A percentile compares a stretch with the other conserved stretches of the same genome.
Conservation (phyloP, 2,797 vertebrate genomes). For the Balearica regulorum region DNA sequence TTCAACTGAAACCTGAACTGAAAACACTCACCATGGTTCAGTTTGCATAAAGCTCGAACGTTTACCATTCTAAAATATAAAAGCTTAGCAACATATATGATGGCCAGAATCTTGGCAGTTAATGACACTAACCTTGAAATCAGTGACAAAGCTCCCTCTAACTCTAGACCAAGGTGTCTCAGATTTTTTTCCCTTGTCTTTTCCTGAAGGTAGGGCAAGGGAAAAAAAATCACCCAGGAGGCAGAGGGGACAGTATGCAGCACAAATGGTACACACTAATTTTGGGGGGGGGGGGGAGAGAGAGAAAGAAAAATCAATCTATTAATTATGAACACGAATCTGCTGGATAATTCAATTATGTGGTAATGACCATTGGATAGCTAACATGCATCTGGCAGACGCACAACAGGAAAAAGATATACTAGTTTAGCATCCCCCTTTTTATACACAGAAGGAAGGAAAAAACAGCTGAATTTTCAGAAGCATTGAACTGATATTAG, state of each 20-base stretch:
- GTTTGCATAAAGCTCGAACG: neutral
- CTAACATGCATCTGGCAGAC: neutral
- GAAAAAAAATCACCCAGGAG: neutral
- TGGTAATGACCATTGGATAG: neutral
- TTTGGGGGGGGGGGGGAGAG: too few relatives aligned
- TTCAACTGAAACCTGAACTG: neutral
- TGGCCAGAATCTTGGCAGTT: neutral
- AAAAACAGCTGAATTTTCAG: rapidly evolving
- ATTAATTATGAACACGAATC: neutral
- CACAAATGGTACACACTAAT: neutral
- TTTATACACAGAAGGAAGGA: neutral
- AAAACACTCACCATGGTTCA: neutral
- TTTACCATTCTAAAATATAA: neutral
- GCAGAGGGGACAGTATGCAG: neutral
- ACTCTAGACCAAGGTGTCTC: neutral
- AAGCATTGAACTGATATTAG: neutral
- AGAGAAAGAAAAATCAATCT: too few relatives aligned
- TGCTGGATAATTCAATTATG: neutral
- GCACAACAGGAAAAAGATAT: neutral
- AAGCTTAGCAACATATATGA: neutral
- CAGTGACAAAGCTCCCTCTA: neutral
- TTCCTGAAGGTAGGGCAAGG: neutral
- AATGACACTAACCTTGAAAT: neutral
- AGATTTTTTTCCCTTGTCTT: neutral
- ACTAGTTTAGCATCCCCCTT: neutral